phyloP scores from a whole-genome alignment of 2,888 invertebrate genomes.

The Brachycybe producta region DNA sequence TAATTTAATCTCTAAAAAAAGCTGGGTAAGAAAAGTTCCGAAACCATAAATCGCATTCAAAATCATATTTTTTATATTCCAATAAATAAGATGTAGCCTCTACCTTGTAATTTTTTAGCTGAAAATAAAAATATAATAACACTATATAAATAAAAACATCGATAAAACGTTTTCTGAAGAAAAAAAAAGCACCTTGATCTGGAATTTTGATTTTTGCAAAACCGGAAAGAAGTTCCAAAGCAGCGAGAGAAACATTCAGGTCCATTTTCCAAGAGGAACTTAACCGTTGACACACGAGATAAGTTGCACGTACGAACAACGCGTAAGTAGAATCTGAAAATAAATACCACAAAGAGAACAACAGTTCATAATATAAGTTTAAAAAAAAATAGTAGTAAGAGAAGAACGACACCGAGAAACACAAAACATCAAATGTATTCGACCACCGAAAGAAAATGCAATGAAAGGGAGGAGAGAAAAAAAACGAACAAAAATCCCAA shows the following conservation, averaged over 20 bases:
- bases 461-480: too few species aligned
- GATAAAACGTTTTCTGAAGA: not conserved
- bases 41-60: too few species aligned
- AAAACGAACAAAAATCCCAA: too few species aligned
- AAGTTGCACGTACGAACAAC: conserved; percentile 79
- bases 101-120: conserved; percentile 17
- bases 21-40: too few species aligned
- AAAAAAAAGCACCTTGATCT: conserved; percentile 54
- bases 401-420: too few species aligned
- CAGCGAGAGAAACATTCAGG: conserved; percentile 82
- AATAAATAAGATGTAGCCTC: not conserved
- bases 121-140: conserved; percentile 1
- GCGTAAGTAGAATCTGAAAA: conserved; percentile 67
- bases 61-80: too few species aligned
- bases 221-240: conserved; percentile 78
- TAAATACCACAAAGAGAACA: conserved; percentile 32
- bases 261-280: conserved; percentile 95
- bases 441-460: conserved; percentile 7
- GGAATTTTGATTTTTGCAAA: conserved; percentile 77
- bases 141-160: not conserved
- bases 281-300: conserved; percentile 83
- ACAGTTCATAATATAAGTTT: too few species aligned
- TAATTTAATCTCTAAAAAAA: too few species aligned
- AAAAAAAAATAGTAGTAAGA: too few species aligned
- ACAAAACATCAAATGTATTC: too few species aligned